phyloP scores from a whole-genome alignment of 1,140 invertebrate species.

The Carposina sasakii region DNA sequence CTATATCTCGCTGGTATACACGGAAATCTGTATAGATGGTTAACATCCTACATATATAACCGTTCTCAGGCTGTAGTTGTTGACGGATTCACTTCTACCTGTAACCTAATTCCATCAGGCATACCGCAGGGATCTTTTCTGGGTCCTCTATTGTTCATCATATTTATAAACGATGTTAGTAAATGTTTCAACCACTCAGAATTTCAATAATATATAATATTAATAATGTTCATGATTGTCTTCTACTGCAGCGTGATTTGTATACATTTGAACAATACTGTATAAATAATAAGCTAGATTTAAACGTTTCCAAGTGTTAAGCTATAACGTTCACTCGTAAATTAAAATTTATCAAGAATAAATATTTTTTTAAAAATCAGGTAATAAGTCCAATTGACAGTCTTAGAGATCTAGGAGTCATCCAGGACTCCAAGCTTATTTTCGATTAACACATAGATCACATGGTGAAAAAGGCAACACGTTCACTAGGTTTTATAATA shows the following conservation, averaged over 20 bases:
- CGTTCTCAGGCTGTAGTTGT: not conserved
- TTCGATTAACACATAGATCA: too few relatives aligned
- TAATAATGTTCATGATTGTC: not conserved
- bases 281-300: not conserved
- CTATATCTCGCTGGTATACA: not conserved
- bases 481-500: too few relatives aligned
- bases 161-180: not conserved
- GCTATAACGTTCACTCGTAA: constrained; percentile 1
- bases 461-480: too few relatives aligned
- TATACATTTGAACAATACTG: not conserved
- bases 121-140: not conserved
- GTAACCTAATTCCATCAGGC: not conserved
- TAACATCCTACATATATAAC: not conserved
- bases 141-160: not conserved
- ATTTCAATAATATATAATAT: constrained; percentile 1
- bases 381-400: too few relatives aligned
- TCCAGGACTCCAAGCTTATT: too few relatives aligned
- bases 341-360: too few relatives aligned
- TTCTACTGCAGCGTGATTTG: not conserved
- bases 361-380: too few relatives aligned
- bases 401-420: too few relatives aligned
- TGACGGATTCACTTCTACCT: not conserved
- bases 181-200: not conserved
- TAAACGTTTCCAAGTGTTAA: not conserved
- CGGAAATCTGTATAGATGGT: not conserved